phyloP scores from a whole-genome alignment of 2,113 vertebrate species.

The Eurypyga helias region DNA sequence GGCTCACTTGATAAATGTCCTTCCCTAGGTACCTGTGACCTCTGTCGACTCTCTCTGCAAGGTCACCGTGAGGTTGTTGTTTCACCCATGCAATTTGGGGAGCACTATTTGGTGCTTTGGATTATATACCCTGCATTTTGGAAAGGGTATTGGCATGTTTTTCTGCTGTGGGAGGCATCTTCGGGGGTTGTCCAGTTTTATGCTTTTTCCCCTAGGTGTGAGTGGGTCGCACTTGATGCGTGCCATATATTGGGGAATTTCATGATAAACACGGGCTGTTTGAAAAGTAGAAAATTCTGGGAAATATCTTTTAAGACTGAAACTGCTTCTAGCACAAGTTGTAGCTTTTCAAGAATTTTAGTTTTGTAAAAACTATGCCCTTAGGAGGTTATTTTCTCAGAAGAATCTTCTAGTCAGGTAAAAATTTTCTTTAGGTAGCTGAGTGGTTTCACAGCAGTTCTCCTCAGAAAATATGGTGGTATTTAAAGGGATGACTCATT shows the following conservation, averaged over 20 bases:
- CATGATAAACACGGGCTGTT: background rate
- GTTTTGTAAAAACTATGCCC: background rate
- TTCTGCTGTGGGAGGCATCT: background rate
- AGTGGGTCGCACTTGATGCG: accelerated
- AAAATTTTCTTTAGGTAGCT: background rate
- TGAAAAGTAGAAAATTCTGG: background rate
- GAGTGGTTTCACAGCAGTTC: background rate
- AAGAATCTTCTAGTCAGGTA: background rate
- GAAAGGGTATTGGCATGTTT: background rate
- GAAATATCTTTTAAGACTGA: background rate
- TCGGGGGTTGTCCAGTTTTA: background rate
- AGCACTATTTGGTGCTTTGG: background rate
- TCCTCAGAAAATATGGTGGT: background rate
- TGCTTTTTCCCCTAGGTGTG: background rate
- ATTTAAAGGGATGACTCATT: background rate
- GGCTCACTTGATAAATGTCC: background rate
- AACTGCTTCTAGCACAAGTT: background rate
- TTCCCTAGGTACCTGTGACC: background rate
- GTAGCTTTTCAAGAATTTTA: background rate
- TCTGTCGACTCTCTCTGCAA: background rate
- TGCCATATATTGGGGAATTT: background rate
- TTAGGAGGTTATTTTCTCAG: background rate
- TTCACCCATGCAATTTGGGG: background rate
- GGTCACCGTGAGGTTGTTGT: background rate
- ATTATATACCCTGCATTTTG: background rate